Evolutionary conservation across 2,888 invertebrate genomes (phyloP).

Genomic region (Chymomyza fuscimana): DNA sequence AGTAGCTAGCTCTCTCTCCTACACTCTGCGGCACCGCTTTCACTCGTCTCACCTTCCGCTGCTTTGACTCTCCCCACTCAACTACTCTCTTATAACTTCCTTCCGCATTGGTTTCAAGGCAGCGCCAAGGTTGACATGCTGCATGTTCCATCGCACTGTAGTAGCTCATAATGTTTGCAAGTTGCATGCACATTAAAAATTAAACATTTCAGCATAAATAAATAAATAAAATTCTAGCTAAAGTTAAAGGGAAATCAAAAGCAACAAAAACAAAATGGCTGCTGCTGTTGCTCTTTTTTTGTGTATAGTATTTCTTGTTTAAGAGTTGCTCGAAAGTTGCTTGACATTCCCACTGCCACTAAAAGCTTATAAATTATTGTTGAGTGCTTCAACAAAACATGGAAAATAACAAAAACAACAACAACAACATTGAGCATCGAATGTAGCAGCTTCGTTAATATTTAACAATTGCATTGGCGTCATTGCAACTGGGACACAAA

Average conservation of each 20-base stretch:
- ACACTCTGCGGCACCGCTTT: neutral
- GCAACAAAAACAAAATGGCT: constrained; percentile 18
- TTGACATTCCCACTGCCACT: constrained; percentile 41
- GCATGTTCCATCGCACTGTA: neutral
- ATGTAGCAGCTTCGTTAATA: constrained; percentile 59
- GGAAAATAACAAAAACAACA: constrained; percentile 17
- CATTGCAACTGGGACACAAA: neutral
- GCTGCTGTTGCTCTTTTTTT: constrained; percentile 1
- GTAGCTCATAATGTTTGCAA: constrained; percentile 39
- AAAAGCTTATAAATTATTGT: constrained; percentile 71
- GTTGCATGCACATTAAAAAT: constrained; percentile 70
- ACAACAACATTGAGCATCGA: neutral
- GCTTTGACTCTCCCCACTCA: neutral
- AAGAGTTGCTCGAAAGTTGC: neutral
- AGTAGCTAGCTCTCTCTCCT: neutral
- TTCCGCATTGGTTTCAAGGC: neutral
- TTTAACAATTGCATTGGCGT: constrained; percentile 46
- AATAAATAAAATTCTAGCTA: constrained; percentile 61
- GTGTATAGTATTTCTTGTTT: neutral
- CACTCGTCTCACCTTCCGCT: no score
- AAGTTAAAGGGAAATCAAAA: constrained; percentile 44
- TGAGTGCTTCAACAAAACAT: constrained; percentile 45
- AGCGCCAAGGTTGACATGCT: constrained; percentile 16
- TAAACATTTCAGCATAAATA: constrained; percentile 65
- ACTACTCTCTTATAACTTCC: neutral